Evolutionary conservation across 2,797 vertebrate species (phyloP), one percentile per base, ranked within the genome.

Genomic region (Enteromius thamalakanensis): DNA sequence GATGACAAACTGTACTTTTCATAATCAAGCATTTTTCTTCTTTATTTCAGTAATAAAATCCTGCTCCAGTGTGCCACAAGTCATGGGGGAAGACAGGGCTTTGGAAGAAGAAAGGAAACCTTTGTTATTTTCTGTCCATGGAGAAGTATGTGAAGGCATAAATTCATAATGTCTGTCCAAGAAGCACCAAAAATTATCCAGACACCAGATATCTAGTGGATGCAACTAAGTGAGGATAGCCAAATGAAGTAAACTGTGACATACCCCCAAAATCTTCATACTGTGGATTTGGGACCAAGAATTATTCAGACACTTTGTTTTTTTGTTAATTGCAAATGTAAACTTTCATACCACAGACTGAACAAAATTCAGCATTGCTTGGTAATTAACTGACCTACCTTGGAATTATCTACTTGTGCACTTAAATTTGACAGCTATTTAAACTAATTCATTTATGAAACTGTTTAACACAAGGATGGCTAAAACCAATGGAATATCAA

Each of bases 1-100:
- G n/a, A 55, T 71, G 67, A 70, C 15, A 10, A 32, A 67, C 34
- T 29, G 34, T 51, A 26, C 71, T 64, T 67, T 79, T 85, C 74
- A 67, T 62, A 70, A 32, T 71, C 62, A 82, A 82, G 40, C 29
- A 71, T 77, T 74, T 75, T 85, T 81, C 65, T 80, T 70, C 51
- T 87, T 84, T 81, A 26, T 80, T 77, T 81, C 76, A 76, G 34
- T 19, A 42, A 53, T 9, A 45, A 71, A 62, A 21, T 45, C 55
- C 49, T 76, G 65, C 67, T 74, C 32, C 40, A 65, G 70, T 51
- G 70, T n/a, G 17, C 75, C 79, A 69, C 15, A 23, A 67, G 10
- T 55, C 60, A 68, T 45, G 49, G 11, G 17, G 4, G 23, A 76
- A 53, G 29, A 51, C 74, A n/a, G n/a, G 37, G n/a, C 15, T 82